Evolutionary conservation across 2,797 vertebrate species (phyloP).

Genomic region (Erithacus rubecula): DNA sequence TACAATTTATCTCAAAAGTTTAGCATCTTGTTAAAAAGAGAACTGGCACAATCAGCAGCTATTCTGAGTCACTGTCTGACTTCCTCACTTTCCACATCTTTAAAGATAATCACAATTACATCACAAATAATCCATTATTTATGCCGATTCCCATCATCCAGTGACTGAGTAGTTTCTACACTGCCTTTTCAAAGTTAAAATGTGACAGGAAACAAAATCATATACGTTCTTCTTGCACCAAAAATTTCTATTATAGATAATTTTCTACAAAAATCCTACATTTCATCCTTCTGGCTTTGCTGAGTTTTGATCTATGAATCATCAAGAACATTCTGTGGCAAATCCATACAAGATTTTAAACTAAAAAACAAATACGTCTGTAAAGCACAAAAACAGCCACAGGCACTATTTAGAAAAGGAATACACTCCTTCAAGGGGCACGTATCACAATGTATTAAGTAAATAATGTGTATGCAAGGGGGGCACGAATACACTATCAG

Average conservation of each 20-base stretch:
- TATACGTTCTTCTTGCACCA: accelerated
- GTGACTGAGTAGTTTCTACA: neutral
- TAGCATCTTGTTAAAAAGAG: neutral
- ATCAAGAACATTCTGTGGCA: neutral
- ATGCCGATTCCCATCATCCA: neutral
- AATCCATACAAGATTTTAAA: neutral
- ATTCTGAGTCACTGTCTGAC: neutral
- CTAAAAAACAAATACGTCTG: neutral
- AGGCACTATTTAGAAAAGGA: neutral
- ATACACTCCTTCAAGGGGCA: neutral
- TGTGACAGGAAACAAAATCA: neutral
- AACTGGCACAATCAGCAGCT: neutral
- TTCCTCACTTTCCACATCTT: neutral
- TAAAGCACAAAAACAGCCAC: neutral
- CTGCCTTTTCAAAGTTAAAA: neutral
- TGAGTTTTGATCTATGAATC: neutral
- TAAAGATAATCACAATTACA: neutral
- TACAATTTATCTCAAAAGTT: neutral
- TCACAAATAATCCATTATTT: neutral
- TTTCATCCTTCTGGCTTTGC: neutral
- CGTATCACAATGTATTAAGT: accelerated
- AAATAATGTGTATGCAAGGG: accelerated
- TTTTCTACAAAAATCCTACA: neutral
- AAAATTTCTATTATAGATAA: neutral
- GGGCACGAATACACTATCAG: neutral